Conservation (phyloP, 2,113 vertebrate species). For the Sander lucioperca region DNA sequence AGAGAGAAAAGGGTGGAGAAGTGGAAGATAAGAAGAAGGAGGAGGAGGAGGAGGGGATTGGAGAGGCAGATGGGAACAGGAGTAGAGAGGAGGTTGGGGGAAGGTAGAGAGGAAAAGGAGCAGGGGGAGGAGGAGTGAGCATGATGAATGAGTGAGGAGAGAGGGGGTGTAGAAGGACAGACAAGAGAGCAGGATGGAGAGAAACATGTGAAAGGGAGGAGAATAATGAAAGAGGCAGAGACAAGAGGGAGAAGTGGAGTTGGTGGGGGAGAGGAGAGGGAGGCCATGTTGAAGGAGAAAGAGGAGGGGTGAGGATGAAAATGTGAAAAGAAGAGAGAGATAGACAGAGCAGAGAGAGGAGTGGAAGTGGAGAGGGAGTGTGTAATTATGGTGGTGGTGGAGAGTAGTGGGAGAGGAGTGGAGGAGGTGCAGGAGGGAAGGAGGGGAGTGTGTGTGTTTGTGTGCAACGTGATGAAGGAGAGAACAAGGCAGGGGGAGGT, state of each 20-base stretch:
- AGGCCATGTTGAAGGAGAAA: slow-evolving; percentile 53
- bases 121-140: slow-evolving; percentile 50
- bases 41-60: slow-evolving; percentile 22
- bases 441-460: slow-evolving; percentile 32
- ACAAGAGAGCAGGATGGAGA: slow-evolving; percentile 58
- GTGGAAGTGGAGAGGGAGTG: slow-evolving; percentile 55
- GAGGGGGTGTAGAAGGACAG: slow-evolving; percentile 64
- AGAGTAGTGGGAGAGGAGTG: slow-evolving; percentile 47
- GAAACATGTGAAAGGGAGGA: slow-evolving; percentile 56
- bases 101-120: slow-evolving; percentile 42
- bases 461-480: slow-evolving; percentile 74
- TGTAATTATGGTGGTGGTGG: slow-evolving; percentile 16
- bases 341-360: slow-evolving; percentile 20
- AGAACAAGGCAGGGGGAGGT: slow-evolving; percentile 67
- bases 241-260: slow-evolving; percentile 48
- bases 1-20: slow-evolving; percentile 51
- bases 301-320: slow-evolving; percentile 26
- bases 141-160: slow-evolving; percentile 67
- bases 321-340: slow-evolving; percentile 27
- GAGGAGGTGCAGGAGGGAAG: slow-evolving; percentile 20
- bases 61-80: slow-evolving; percentile 31
- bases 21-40: slow-evolving; percentile 44
- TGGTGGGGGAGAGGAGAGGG: slow-evolving; percentile 33
- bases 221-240: slow-evolving; percentile 33
- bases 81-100: slow-evolving; percentile 30